Conservation (phyloP, 2,888 invertebrate species). For the Rotaria magnacalcarata region DNA sequence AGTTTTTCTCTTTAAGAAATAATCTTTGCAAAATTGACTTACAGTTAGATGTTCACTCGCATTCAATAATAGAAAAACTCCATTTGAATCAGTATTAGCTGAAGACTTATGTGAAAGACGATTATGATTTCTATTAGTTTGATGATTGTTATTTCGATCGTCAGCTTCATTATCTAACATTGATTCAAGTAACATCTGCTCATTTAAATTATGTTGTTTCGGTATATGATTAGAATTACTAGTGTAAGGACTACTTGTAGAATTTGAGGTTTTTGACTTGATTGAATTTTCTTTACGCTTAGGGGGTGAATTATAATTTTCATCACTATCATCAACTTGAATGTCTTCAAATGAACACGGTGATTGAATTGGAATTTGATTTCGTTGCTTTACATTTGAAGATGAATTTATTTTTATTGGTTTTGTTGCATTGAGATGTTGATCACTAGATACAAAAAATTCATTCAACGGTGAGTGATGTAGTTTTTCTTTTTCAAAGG, state of each 20-base stretch:
- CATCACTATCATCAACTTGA: background rate
- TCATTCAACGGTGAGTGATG: too few relatives aligned
- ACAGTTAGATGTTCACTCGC: background rate
- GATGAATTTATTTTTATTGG: background rate
- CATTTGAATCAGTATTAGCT: background rate
- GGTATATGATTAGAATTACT: background rate
- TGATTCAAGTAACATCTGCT: background rate
- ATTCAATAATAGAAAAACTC: background rate
- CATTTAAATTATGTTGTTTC: background rate
- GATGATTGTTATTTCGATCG: background rate
- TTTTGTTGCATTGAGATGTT: background rate
- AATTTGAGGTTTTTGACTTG: background rate
- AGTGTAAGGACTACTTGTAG: too few relatives aligned
- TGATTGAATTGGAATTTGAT: background rate
- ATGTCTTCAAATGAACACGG: background rate
- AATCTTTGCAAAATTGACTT: background rate
- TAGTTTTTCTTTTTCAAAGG: too few relatives aligned
- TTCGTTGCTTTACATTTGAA: background rate
- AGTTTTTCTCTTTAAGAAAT: too few relatives aligned
- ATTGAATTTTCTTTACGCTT: background rate
- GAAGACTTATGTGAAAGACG: conserved; percentile 6
- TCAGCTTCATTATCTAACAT: background rate
- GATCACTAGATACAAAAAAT: background rate
- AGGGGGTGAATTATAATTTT: background rate
- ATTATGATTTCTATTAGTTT: background rate